Conservation (phyloP, 2,888 invertebrate species). For the Catocala sponsa region DNA sequence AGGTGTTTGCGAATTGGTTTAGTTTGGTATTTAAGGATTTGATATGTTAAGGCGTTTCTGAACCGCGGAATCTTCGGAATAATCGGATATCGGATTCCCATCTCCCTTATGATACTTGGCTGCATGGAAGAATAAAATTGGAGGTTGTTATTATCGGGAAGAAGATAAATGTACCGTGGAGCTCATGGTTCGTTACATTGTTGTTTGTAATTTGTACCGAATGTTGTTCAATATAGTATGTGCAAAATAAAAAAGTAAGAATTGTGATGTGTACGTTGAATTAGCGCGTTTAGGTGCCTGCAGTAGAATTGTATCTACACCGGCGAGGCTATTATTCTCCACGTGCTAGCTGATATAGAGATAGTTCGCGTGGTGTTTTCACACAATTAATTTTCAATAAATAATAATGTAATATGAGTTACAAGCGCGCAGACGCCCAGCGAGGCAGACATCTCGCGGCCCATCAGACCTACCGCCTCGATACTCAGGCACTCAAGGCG, state of each 20-base stretch:
- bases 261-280: slow-evolving; percentile 23
- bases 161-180: slow-evolving; percentile 56
- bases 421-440: slow-evolving; percentile 60
- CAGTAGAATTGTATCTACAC: slow-evolving; percentile 35
- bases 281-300: slow-evolving; percentile 13
- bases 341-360: slow-evolving; percentile 60
- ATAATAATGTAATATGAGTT: slow-evolving; percentile 71
- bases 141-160: slow-evolving; percentile 63
- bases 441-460: slow-evolving; percentile 63
- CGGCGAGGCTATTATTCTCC: slow-evolving; percentile 46
- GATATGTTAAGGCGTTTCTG: slow-evolving; percentile 69
- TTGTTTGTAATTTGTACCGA: slow-evolving; percentile 29
- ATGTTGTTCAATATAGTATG: slow-evolving; percentile 26
- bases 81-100: slow-evolving; percentile 76
- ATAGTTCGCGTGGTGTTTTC: slow-evolving; percentile 61
- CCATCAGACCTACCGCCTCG: slow-evolving; percentile 70
- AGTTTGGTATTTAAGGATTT: slow-evolving; percentile 75
- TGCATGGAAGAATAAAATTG: slow-evolving; percentile 67
- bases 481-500: slow-evolving; percentile 35
- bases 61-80: slow-evolving; percentile 65
- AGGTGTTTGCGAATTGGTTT: slow-evolving; percentile 83
- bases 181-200: slow-evolving; percentile 32
- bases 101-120: slow-evolving; percentile 67
- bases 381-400: slow-evolving; percentile 81
- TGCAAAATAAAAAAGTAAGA: slow-evolving; percentile 28